A percentile compares a stretch with the other conserved stretches of the same genome.
phyloP scores from a whole-genome alignment of 2,113 vertebrate genomes.

The Colistium nudipinnis region DNA sequence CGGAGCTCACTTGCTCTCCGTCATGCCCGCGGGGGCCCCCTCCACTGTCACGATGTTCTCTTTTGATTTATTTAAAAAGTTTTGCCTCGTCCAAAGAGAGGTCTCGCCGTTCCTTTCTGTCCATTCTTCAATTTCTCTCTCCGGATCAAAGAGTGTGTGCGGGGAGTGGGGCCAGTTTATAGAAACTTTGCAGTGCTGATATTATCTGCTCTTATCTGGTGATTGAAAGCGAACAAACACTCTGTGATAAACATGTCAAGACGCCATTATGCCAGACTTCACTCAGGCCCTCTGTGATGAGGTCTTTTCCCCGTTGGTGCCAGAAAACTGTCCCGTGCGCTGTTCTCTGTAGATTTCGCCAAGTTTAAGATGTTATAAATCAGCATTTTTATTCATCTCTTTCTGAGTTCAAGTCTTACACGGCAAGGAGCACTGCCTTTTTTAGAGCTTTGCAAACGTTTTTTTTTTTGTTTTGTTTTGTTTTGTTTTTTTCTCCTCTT shows the following conservation, averaged over 20 bases:
- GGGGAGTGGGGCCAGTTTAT: constrained; percentile 31
- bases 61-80: too few relatives aligned
- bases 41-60: constrained; percentile 16
- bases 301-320: constrained; percentile 17
- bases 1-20: constrained; percentile 37
- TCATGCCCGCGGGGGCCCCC: constrained; percentile 16
- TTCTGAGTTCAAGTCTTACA: constrained; percentile 11
- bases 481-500: too few relatives aligned
- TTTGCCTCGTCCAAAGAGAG: constrained; percentile 11
- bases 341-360: constrained; percentile 26
- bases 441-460: constrained; percentile 14
- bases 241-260: constrained; percentile 57
- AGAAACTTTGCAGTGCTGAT: constrained; percentile 48
- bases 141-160: constrained; percentile 55
- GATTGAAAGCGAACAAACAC: constrained; percentile 38
- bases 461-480: too few relatives aligned
- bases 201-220: constrained; percentile 62
- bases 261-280: constrained; percentile 34
- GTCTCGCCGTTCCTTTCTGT: constrained; percentile 1
- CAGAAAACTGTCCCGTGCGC: constrained; percentile 3
- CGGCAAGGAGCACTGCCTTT: neutral
- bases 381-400: constrained; percentile 25
- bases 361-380: constrained; percentile 32
- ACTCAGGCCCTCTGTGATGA: constrained; percentile 13
- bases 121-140: constrained; percentile 28